These are phyloP conservation scores for Microcebus murinus DNA, from an alignment of 2,113 vertebrate species.

Conservation along the genomic window DNA sequence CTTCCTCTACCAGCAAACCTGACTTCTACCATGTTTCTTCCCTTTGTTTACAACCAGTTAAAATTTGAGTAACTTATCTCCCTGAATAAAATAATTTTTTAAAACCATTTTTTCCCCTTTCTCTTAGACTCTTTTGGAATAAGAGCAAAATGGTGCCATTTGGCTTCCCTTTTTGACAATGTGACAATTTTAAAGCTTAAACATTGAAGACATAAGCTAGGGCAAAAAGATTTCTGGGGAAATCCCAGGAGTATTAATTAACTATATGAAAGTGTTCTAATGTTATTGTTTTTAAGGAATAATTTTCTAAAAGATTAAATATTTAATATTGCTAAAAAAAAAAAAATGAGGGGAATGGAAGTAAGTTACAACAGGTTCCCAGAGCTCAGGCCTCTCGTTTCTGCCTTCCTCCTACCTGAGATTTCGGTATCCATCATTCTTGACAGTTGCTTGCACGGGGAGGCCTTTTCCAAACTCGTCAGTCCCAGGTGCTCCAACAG, in stretches of 20 bases:
- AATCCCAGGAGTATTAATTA: not conserved
- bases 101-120: not conserved
- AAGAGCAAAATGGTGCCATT: not conserved
- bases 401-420: not conserved
- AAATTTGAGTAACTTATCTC: not conserved
- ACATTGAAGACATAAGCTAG: not conserved
- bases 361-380: constrained; percentile 40
- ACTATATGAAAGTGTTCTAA: not conserved
- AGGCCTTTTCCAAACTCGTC: constrained; percentile 17
- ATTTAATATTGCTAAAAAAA: not conserved
- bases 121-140: not conserved
- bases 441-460: constrained; percentile 34
- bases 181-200: not conserved
- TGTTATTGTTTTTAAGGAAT: constrained; percentile 1
- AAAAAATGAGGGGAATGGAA: not conserved
- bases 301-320: not conserved
- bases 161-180: not conserved
- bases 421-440: constrained; percentile 42
- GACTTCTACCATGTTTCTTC: not conserved
- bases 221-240: not conserved
- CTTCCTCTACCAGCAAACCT: not conserved
- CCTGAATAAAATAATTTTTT: constrained; percentile 48
- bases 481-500: constrained; percentile 48
- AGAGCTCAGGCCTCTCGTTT: not conserved
- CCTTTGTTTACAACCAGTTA: not conserved